phyloP scores from a whole-genome alignment of 2,888 invertebrate genomes.

The Tachina grossa region DNA sequence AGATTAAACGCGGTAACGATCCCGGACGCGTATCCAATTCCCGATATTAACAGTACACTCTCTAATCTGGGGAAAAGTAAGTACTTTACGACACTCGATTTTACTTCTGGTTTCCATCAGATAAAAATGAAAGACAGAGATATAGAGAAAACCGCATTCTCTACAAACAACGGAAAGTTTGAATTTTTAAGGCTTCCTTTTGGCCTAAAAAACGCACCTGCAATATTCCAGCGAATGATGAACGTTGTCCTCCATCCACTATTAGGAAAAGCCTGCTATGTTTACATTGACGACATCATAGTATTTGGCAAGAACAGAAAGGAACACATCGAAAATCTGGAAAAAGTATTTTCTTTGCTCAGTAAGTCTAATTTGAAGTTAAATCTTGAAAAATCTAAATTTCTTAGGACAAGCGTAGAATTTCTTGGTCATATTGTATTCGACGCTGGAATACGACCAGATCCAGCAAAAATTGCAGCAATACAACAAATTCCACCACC shows the following conservation, averaged over 20 bases:
- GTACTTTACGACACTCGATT: constrained; percentile 23
- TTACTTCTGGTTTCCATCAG: constrained; percentile 30
- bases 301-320: constrained; percentile 31
- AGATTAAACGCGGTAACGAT: not conserved
- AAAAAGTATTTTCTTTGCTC: too few relatives aligned
- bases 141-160: constrained; percentile 13
- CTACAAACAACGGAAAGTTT: constrained; percentile 3
- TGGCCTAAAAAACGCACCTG: constrained; percentile 45
- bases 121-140: not conserved
- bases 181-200: constrained; percentile 44
- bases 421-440: constrained; percentile 6
- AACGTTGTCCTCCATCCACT: not conserved
- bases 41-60: constrained; percentile 14
- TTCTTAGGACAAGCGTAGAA: constrained; percentile 40
- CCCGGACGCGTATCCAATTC: not conserved
- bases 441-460: not conserved
- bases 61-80: not conserved
- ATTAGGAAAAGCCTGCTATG: constrained; percentile 46
- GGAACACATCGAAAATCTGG: too few relatives aligned
- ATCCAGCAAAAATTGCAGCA: not conserved
- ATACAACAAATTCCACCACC: not conserved
- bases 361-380: constrained; percentile 55
- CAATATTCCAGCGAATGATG: constrained; percentile 46
- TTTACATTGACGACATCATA: constrained; percentile 63
- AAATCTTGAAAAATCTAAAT: constrained; percentile 51